phyloP scores from a whole-genome alignment of 2,888 invertebrate genomes.

The Helobdella robusta region DNA sequence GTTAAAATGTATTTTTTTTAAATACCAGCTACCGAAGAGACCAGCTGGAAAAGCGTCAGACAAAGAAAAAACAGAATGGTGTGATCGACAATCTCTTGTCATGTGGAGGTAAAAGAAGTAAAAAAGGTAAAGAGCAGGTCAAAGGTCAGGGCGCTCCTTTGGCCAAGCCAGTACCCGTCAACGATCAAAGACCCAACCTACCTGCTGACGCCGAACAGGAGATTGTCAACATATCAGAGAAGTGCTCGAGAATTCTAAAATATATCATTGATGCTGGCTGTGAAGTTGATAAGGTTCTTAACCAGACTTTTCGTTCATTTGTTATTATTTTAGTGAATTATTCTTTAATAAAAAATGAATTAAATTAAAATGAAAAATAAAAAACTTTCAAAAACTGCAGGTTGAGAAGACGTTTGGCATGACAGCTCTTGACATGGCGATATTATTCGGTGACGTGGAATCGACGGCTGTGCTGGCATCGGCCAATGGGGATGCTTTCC shows the following conservation, averaged over 20 bases:
- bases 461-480: slow-evolving; percentile 34
- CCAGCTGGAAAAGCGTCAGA: slow-evolving; percentile 22
- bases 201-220: slow-evolving; percentile 24
- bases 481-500: slow-evolving; percentile 34
- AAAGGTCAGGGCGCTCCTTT: slow-evolving; percentile 15
- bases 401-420: slow-evolving; percentile 34
- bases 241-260: slow-evolving; percentile 31
- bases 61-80: slow-evolving; percentile 30
- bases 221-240: slow-evolving; percentile 26
- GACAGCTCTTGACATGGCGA: slow-evolving; percentile 37
- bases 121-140: slow-evolving; percentile 26
- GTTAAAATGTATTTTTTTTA: background rate
- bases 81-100: slow-evolving; percentile 32
- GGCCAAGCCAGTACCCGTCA: background rate
- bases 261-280: slow-evolving; percentile 35
- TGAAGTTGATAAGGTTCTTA: slow-evolving; percentile 32
- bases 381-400: background rate
- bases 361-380: too few species aligned
- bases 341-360: too few species aligned
- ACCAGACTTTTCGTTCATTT: too few species aligned
- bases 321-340: too few species aligned
- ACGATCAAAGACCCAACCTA: background rate
- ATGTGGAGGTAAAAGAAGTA: slow-evolving; percentile 35
- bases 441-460: slow-evolving; percentile 36
- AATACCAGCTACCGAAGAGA: slow-evolving; percentile 29